phyloP scores from a whole-genome alignment of 2,113 vertebrate genomes.

The Pituophis catenifer region DNA sequence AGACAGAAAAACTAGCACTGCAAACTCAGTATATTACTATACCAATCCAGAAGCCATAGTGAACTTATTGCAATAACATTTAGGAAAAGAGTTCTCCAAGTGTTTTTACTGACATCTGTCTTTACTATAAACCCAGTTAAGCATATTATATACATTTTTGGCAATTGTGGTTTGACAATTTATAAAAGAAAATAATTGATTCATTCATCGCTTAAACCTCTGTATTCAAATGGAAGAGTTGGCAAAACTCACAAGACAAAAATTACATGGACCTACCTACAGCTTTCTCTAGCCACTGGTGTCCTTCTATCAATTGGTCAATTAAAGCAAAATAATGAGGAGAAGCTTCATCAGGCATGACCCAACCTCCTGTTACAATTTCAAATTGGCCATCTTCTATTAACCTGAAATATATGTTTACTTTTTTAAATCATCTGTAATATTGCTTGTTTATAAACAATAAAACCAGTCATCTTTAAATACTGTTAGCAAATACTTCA shows the following conservation, averaged over 20 bases:
- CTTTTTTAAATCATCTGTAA: constrained; percentile 15
- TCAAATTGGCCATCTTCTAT: constrained; percentile 83
- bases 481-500: neutral
- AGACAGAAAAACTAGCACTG: neutral
- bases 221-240: neutral
- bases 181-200: neutral
- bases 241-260: neutral
- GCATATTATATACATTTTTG: neutral
- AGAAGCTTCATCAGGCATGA: constrained; percentile 91
- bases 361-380: constrained; percentile 93
- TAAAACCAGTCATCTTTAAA: neutral
- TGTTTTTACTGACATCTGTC: neutral
- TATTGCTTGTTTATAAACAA: neutral
- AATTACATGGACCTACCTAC: constrained; percentile 72
- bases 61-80: neutral
- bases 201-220: neutral
- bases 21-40: neutral
- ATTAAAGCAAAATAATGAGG: constrained; percentile 85
- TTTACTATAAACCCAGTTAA: neutral
- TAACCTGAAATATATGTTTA: constrained; percentile 73
- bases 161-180: neutral
- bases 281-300: constrained; percentile 89
- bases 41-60: neutral
- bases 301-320: constrained; percentile 91
- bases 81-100: neutral